phyloP scores from a whole-genome alignment of 2,113 vertebrate genomes.

The Hippocampus guttulatus region DNA sequence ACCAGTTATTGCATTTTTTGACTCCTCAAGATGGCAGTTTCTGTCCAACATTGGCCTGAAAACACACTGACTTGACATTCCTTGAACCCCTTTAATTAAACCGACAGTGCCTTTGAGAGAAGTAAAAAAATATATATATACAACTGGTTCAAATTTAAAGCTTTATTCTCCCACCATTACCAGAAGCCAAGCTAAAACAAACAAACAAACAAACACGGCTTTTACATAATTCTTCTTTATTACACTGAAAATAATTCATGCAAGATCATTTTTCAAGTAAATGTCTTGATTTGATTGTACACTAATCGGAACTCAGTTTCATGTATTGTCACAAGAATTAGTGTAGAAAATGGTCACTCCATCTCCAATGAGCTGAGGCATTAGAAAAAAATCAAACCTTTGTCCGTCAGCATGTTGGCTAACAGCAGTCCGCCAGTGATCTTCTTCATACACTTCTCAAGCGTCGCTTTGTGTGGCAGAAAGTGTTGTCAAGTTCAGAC shows the following conservation, averaged over 20 bases:
- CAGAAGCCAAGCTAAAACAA: too few species aligned
- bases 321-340: conserved; percentile 62
- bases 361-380: conserved; percentile 6
- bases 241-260: conserved; percentile 49
- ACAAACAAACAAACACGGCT: conserved; percentile 70
- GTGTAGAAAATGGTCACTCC: conserved; percentile 52
- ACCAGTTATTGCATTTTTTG: too few species aligned
- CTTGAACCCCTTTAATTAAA: too few species aligned
- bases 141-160: too few species aligned
- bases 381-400: conserved; percentile 27
- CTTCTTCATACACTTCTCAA: conserved; percentile 43
- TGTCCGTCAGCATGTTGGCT: conserved; percentile 33
- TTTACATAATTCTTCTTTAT: conserved; percentile 54
- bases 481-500: conserved; percentile 46
- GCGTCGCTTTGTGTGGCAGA: conserved; percentile 35
- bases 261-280: conserved; percentile 31
- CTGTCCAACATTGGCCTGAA: too few species aligned
- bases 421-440: conserved; percentile 32
- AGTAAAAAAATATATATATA: too few species aligned
- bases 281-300: conserved; percentile 54
- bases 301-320: conserved; percentile 29
- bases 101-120: too few species aligned
- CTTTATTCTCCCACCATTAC: too few species aligned
- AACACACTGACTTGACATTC: too few species aligned
- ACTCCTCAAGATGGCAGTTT: too few species aligned